phyloP scores from a whole-genome alignment of 2,113 vertebrate genomes.

The Phyllopteryx taeniolatus region DNA sequence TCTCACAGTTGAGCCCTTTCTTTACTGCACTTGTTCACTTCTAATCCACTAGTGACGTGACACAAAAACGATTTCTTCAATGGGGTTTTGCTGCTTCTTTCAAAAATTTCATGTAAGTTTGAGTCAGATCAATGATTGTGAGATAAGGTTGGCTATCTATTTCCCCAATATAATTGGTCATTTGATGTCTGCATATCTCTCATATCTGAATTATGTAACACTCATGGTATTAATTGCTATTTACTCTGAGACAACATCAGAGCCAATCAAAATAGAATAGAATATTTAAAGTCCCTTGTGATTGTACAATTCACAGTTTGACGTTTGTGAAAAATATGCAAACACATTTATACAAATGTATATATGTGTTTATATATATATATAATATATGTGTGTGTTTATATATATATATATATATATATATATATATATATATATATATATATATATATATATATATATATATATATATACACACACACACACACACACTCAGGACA shows the following conservation, averaged over 20 bases:
- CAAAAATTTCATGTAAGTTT: slow-evolving; percentile 70
- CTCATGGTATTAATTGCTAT: not conserved
- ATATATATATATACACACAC: too few species aligned
- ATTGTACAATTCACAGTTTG: too few species aligned
- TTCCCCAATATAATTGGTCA: slow-evolving; percentile 26
- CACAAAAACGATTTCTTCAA: slow-evolving; percentile 61
- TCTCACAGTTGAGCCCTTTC: slow-evolving; percentile 66
- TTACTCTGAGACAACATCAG: not conserved
- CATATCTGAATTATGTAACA: not conserved
- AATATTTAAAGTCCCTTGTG: not conserved
- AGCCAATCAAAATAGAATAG: not conserved
- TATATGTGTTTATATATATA: too few species aligned
- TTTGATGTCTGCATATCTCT: slow-evolving; percentile 26
- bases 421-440: too few species aligned
- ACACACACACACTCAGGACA: too few species aligned
- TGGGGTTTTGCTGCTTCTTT: slow-evolving; percentile 64
- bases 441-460: too few species aligned
- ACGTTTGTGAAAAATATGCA: too few species aligned
- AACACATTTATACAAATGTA: too few species aligned
- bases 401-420: too few species aligned
- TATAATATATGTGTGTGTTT: too few species aligned
- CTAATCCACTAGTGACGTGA: slow-evolving; percentile 82
- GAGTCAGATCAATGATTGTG: slow-evolving; percentile 60
- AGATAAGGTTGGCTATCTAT: slow-evolving; percentile 60
- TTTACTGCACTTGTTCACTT: slow-evolving; percentile 77